Evolutionary conservation across 2,113 vertebrate species (phyloP), one percentile per base, ranked within the genome.

Genomic region (Syngnathus floridae): DNA sequence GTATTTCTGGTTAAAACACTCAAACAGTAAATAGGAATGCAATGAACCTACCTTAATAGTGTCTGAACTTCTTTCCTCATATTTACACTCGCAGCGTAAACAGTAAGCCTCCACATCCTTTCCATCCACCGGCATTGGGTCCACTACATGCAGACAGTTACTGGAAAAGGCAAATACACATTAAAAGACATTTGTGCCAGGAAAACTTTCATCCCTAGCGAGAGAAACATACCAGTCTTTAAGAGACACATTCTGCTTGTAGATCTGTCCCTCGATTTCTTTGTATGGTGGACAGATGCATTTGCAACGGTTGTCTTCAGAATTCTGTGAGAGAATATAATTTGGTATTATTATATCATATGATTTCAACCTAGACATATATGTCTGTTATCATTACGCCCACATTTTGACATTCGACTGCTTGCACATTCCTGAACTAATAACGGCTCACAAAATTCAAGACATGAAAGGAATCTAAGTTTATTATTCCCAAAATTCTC

Each of bases 251-350:
- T 99, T 99, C 85, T 95, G 93, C 75, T 96, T 98, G 91, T 94
- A 99, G 85, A 99, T 98, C 26, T 92, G 84, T 1, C 96, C 97
- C 0, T 90, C 82, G 10, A 93, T 83, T 0, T 97, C 95, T 90
- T 93, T 97, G 89, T 99, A 99, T 1, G 96, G 97, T 10, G 97
- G 97, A 71, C 97, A 99, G 86, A 98, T 97, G 78, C 97, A 99
- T 82, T 98, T 99, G 88, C 97, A 99, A 43, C 97, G 91, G 51
- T 93, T 93, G 85, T 99, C 97, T 67, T 95, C 93, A 1, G 92
- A 94, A 79, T 95, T 96, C 96, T 99, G 87, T 4, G 26, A 63
- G 16, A 84, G 14, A 63, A 26, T 54, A 22, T 4, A 10, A 22
- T 54, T 26, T 22, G 11, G 3, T 4, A 12, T 4, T 2, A 56